Conservation (phyloP, 2,797 vertebrate species). For the Phrynocephalus vlangalii region DNA sequence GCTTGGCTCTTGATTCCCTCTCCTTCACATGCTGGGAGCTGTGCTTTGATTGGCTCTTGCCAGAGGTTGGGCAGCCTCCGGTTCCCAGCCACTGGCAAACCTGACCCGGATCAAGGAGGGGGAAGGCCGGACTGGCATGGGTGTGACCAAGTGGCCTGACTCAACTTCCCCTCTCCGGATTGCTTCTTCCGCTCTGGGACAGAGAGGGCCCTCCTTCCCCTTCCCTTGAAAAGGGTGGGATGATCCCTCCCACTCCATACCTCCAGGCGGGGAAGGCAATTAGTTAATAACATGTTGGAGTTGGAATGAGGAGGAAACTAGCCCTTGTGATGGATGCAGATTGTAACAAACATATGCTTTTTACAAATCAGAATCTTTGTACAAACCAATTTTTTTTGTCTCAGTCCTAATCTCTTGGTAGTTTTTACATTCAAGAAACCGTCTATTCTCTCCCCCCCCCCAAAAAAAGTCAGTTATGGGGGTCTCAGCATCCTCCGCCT, state of each 20-base stretch:
- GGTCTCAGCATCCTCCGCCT: no score
- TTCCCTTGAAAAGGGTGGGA: neutral
- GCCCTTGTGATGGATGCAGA: neutral
- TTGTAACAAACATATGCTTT: neutral
- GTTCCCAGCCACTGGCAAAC: conserved; percentile 62
- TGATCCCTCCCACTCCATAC: neutral
- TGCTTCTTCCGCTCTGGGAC: neutral
- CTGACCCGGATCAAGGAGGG: conserved; percentile 63
- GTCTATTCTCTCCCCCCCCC: neutral
- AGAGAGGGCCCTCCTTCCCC: neutral
- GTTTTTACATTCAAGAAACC: neutral
- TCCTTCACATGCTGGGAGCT: conserved; percentile 85
- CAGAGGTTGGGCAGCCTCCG: conserved; percentile 66
- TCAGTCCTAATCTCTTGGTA: neutral
- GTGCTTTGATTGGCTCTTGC: conserved; percentile 89
- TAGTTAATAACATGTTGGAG: neutral
- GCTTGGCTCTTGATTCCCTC: conserved; percentile 84
- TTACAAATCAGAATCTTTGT: neutral
- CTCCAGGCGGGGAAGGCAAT: neutral
- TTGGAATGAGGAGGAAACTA: no score
- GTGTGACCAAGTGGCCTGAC: neutral
- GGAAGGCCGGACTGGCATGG: conserved; percentile 25
- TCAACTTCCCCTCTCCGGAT: neutral
- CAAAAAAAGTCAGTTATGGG: neutral
- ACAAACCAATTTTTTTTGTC: neutral